Evolutionary conservation across 1,140 invertebrate species (phyloP).

Genomic region (Drosophila pruinosa): DNA sequence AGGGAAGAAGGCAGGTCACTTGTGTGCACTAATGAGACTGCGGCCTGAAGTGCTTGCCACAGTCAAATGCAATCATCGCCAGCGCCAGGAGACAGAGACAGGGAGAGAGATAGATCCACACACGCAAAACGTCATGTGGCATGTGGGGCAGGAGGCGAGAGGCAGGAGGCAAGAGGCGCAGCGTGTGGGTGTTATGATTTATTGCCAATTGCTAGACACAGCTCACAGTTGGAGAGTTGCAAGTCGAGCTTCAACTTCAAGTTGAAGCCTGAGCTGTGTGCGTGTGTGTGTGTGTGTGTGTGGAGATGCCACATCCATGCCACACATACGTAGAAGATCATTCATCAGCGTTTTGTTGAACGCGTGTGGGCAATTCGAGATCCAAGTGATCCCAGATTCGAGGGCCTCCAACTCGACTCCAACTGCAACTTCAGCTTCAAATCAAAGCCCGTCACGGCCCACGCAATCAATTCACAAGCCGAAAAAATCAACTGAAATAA

Average conservation of each 20-base stretch:
- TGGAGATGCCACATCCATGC: slow-evolving; percentile 30
- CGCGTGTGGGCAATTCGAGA: slow-evolving; percentile 36
- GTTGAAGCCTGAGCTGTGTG: slow-evolving; percentile 1
- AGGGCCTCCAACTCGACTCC: background rate
- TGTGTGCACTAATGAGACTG: slow-evolving; percentile 47
- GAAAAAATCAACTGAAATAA: background rate
- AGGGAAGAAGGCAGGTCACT: slow-evolving; percentile 8
- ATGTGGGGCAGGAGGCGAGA: slow-evolving; percentile 2
- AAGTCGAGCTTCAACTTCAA: background rate
- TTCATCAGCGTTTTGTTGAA: slow-evolving; percentile 38
- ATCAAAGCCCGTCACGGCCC: slow-evolving; percentile 32
- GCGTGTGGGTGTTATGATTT: slow-evolving; percentile 77
- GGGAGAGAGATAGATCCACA: slow-evolving; percentile 16
- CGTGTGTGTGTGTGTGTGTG: background rate
- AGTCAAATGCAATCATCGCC: slow-evolving; percentile 39
- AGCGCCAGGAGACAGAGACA: background rate
- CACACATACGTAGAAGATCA: slow-evolving; percentile 25
- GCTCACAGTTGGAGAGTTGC: slow-evolving; percentile 8
- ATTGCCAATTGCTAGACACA: slow-evolving; percentile 67
- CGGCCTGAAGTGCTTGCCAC: slow-evolving; percentile 11
- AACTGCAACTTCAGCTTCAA: background rate
- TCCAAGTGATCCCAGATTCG: background rate
- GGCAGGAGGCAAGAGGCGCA: slow-evolving; percentile 4
- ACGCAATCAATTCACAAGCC: slow-evolving; percentile 32
- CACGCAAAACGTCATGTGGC: slow-evolving; percentile 39